Conservation (phyloP, 2,888 invertebrate genomes). For the Patella pellucida region DNA sequence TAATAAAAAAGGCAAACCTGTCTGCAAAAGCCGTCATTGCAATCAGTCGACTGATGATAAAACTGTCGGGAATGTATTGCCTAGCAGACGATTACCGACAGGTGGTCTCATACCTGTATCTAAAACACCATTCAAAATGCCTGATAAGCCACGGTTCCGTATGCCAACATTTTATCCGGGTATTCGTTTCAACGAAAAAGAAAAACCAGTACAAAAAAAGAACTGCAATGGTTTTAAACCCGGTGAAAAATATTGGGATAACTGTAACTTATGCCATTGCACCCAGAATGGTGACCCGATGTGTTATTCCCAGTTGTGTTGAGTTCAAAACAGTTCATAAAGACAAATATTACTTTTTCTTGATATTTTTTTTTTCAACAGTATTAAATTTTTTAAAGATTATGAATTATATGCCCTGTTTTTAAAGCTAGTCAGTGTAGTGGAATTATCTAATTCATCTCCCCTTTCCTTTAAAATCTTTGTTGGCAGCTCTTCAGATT, state of each 20-base stretch:
- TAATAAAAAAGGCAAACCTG: neutral
- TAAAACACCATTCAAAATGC: conserved; percentile 1
- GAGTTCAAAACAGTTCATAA: neutral
- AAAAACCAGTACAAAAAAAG: neutral
- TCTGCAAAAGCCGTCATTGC: conserved; percentile 11
- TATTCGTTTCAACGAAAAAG: conserved; percentile 1
- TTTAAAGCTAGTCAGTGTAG: too few relatives aligned
- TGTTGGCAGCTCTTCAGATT: too few relatives aligned
- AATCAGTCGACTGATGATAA: conserved; percentile 13
- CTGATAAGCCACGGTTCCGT: conserved; percentile 12
- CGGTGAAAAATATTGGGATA: conserved; percentile 19
- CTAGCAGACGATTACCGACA: neutral
- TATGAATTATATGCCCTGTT: too few relatives aligned
- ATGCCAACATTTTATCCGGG: conserved; percentile 4
- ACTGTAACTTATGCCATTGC: conserved; percentile 22
- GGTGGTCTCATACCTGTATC: conserved; percentile 10
- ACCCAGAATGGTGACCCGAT: neutral
- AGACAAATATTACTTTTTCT: too few relatives aligned
- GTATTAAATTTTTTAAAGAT: too few relatives aligned
- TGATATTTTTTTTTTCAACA: too few relatives aligned
- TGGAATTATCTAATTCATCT: too few relatives aligned
- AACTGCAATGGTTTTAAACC: conserved; percentile 19
- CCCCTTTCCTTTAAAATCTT: too few relatives aligned
- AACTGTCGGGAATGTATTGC: neutral
- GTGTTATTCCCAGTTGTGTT: conserved; percentile 16